Conservation (phyloP, 1,140 invertebrate genomes). For the Chelonus insularis region DNA sequence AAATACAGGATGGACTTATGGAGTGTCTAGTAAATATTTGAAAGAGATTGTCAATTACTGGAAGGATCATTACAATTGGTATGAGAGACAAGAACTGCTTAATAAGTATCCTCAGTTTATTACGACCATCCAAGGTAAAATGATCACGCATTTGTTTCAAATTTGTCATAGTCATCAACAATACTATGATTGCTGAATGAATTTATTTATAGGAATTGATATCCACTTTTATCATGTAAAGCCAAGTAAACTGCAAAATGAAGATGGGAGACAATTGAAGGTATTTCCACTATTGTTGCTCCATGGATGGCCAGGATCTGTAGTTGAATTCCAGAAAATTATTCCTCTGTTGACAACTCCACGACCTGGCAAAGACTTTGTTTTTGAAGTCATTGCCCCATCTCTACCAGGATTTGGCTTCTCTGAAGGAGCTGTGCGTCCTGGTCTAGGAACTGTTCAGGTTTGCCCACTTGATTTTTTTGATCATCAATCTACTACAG, state of each 20-base stretch:
- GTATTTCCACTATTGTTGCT: conserved; percentile 74
- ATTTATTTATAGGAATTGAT: conserved; percentile 63
- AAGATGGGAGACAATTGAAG: conserved; percentile 52
- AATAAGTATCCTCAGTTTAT: conserved; percentile 76
- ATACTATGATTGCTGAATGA: neutral
- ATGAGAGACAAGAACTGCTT: conserved; percentile 65
- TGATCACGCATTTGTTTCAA: neutral
- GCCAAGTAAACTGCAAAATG: conserved; percentile 49
- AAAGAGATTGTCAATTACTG: conserved; percentile 71
- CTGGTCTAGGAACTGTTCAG: conserved; percentile 43
- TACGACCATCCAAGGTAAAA: conserved; percentile 66
- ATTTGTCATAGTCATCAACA: neutral
- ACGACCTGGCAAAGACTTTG: conserved; percentile 63
- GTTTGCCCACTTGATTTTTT: no score
- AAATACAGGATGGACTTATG: conserved; percentile 67
- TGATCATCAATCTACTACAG: no score
- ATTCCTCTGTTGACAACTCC: conserved; percentile 71
- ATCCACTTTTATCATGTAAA: conserved; percentile 71
- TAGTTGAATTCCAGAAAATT: conserved; percentile 83
- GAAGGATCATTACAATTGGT: conserved; percentile 74
- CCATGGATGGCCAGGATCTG: conserved; percentile 91
- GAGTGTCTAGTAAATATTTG: conserved; percentile 68
- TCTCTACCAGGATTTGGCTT: conserved; percentile 81
- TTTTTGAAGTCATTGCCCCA: conserved; percentile 79
- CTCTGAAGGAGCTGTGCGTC: conserved; percentile 59